Conservation (phyloP, 2,113 vertebrate genomes). For the Microcebus tavaratra region DNA sequence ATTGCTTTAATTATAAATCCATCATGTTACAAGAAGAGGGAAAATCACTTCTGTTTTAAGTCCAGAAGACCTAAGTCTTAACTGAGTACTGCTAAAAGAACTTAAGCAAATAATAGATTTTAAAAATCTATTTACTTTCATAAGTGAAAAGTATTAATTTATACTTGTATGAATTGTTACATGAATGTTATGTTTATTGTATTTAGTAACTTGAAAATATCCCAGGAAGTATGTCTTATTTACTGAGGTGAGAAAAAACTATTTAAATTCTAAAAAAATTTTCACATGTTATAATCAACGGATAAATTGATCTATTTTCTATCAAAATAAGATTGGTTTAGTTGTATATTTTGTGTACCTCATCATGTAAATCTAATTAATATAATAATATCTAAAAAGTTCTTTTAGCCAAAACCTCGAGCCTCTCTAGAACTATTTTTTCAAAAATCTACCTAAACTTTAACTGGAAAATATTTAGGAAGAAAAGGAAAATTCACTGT, state of each 20-base stretch:
- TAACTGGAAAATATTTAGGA: constrained; percentile 14
- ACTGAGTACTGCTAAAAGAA: background rate
- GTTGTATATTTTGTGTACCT: background rate
- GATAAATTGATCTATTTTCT: background rate
- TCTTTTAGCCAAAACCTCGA: background rate
- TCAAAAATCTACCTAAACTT: background rate
- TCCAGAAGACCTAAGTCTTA: background rate
- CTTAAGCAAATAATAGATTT: background rate
- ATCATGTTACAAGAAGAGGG: background rate
- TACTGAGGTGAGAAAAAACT: background rate
- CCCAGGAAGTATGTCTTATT: background rate
- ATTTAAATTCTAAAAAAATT: constrained; percentile 29
- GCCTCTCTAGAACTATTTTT: background rate
- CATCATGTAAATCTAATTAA: background rate
- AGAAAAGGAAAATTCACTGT: background rate
- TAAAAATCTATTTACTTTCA: background rate
- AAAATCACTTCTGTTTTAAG: background rate
- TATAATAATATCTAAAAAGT: background rate
- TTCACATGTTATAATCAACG: constrained; percentile 8
- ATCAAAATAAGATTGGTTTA: constrained; percentile 20
- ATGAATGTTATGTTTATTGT: background rate
- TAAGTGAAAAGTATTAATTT: background rate
- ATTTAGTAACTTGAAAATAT: background rate
- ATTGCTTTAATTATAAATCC: background rate
- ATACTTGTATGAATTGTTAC: background rate